A percentile compares a stretch with the other conserved stretches of the same genome.
Evolutionary conservation across 2,113 vertebrate species (phyloP).

Genomic region (Tangachromis dhanisi): DNA sequence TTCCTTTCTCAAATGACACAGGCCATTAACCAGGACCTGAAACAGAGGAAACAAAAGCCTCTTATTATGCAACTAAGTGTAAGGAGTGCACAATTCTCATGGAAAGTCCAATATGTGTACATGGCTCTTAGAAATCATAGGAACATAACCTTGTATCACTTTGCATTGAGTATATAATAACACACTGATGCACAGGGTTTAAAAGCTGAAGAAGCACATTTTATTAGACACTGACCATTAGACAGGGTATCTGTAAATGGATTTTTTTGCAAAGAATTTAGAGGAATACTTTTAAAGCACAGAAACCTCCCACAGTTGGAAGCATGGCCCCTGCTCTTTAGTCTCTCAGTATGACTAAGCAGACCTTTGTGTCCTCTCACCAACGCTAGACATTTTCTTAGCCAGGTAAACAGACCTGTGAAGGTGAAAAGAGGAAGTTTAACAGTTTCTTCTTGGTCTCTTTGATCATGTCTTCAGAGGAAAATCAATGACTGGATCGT

Average conservation of each 20-base stretch:
- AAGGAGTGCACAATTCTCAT: neutral
- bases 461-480: neutral
- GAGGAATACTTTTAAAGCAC: neutral
- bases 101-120: neutral
- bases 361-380: neutral
- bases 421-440: neutral
- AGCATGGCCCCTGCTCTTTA: neutral
- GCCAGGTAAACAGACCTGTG: neutral
- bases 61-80: neutral
- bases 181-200: neutral
- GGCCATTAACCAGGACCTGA: neutral
- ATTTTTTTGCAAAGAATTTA: neutral
- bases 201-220: neutral
- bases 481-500: slow-evolving; percentile 11
- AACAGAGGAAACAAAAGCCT: neutral
- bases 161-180: neutral
- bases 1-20: neutral
- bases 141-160: neutral
- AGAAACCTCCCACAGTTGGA: neutral
- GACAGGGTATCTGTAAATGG: neutral
- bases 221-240: neutral
- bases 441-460: neutral
- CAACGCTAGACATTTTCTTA: neutral
- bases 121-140: neutral
- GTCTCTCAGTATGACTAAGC: neutral